Percentiles rank a stretch among this genome's conserved stretches.
phyloP scores from a whole-genome alignment of 2,888 invertebrate genomes.

The Acanthosepion pharaonis region DNA sequence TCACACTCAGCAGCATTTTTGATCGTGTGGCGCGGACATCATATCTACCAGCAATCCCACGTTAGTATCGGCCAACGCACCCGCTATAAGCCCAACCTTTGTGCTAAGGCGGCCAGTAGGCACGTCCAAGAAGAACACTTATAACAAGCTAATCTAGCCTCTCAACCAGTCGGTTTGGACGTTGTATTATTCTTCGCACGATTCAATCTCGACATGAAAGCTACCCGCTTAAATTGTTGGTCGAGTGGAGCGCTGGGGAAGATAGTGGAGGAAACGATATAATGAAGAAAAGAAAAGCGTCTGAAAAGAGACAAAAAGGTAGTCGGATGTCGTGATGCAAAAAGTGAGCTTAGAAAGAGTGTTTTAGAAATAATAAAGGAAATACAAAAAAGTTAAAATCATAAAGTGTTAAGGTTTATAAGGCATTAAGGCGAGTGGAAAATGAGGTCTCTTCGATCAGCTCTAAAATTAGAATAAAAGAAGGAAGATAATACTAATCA shows the following conservation, averaged over 20 bases:
- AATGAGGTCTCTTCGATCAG: not conserved
- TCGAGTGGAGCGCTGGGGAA: not conserved
- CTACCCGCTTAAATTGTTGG: conserved; percentile 11
- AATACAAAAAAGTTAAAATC: not conserved
- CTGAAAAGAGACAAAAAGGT: not conserved
- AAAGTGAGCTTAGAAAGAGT: not conserved
- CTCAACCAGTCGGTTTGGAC: not conserved
- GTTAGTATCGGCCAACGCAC: not conserved
- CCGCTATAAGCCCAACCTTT: not conserved
- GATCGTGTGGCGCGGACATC: not conserved
- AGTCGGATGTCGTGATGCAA: not conserved
- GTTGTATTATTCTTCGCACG: conserved; percentile 1
- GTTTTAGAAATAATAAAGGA: not conserved
- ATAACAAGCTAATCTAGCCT: not conserved
- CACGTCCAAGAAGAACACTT: not conserved
- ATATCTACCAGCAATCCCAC: not conserved
- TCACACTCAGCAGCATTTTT: not conserved
- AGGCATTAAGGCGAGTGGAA: not conserved
- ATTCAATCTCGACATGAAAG: conserved; percentile 33
- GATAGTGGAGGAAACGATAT: not conserved
- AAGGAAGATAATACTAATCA: too few species aligned
- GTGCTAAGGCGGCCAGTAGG: not conserved
- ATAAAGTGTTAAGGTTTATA: too few species aligned
- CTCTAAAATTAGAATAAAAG: not conserved
- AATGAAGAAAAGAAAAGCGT: not conserved